Evolutionary conservation across 2,113 vertebrate genomes (phyloP), one percentile per base, ranked within the genome.

Genomic region (Cynopterus brachyotis): DNA sequence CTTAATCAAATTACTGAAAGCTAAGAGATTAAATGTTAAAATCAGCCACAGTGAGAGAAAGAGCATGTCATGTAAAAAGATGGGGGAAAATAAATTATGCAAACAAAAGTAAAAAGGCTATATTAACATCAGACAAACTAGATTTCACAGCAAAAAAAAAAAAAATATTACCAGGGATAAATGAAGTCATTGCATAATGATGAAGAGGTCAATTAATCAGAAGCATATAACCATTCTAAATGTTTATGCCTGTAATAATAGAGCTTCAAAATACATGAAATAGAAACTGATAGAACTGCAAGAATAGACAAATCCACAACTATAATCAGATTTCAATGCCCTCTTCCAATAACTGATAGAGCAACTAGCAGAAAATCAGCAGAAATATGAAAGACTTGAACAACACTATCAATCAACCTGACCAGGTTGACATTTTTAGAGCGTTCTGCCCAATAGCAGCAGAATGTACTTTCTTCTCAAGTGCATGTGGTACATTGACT

Each of bases 181-280:
- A 91, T 35, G 72, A 57, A 16, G 57, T 81, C 17, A 85, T 85
- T 92, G 90, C 93, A 80, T 95, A 96, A 84, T 90, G 50, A 81
- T 10, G 86, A 89, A 75, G n/a, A 40, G 22, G 9, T 79, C n/a
- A 95, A 85, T 78, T 79, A 85, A 82, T 75, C 82, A 82, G 22
- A 28, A 83, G 28, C 62, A 76, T 40, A 78, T 19, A 81, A 91
- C 6, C 89, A 59, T 59, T 59, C 57, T 53, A 93, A 95, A 89
- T 59, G 26, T 66, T 55, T 92, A 94, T n/a, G 9, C 57, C 47
- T 86, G 0, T 75, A 90, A 75, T 82, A 81, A 75, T 5, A 82
- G 13, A 83, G 37, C 50, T 76, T 76, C 66, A 80, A 81, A 95
- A 85, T n/a, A 69, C 13, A 75, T 47, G 59, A 90, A 93, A 50